These are phyloP conservation scores for Pseudobourletiella spinata DNA, from an alignment of 1,140 invertebrate species.

Conservation along the genomic window DNA sequence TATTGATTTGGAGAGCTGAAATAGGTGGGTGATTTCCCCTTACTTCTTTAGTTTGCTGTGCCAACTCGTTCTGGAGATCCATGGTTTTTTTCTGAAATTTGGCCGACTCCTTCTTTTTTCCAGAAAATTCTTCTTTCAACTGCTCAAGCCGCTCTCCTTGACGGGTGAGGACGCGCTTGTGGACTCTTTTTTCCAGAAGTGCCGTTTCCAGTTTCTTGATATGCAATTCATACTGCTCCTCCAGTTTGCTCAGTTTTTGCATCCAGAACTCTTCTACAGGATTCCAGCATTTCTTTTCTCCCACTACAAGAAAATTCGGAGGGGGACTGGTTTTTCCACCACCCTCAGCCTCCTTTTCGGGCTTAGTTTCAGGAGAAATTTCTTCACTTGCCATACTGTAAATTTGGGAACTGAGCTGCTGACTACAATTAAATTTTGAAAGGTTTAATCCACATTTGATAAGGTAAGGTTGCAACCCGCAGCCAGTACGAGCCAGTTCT, in stretches of 20 bases:
- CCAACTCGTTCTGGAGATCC: neutral
- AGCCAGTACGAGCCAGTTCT: too few relatives aligned
- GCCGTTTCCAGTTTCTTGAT: conserved; percentile 17
- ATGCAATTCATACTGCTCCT: conserved; percentile 29
- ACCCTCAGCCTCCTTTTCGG: too few relatives aligned
- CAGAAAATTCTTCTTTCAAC: conserved; percentile 9
- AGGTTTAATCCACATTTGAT: too few relatives aligned
- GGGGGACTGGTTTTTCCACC: too few relatives aligned
- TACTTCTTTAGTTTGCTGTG: conserved; percentile 15
- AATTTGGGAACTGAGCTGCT: too few relatives aligned
- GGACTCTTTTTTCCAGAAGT: conserved; percentile 14
- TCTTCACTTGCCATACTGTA: too few relatives aligned
- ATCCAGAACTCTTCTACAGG: conserved; percentile 34
- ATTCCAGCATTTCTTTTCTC: conserved; percentile 22
- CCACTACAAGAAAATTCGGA: conserved; percentile 20
- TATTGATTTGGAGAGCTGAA: neutral
- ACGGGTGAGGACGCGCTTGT: conserved; percentile 1
- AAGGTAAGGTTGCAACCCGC: too few relatives aligned
- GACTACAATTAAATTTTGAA: too few relatives aligned
- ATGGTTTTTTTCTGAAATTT: conserved; percentile 6
- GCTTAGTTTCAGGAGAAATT: too few relatives aligned
- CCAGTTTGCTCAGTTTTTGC: conserved; percentile 20
- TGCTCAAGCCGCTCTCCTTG: conserved; percentile 7
- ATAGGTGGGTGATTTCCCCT: conserved; percentile 1
- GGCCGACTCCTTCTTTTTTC: conserved; percentile 4